Evolutionary conservation across 2,113 vertebrate genomes (phyloP).

Genomic region (Phrynosoma blainvillii): DNA sequence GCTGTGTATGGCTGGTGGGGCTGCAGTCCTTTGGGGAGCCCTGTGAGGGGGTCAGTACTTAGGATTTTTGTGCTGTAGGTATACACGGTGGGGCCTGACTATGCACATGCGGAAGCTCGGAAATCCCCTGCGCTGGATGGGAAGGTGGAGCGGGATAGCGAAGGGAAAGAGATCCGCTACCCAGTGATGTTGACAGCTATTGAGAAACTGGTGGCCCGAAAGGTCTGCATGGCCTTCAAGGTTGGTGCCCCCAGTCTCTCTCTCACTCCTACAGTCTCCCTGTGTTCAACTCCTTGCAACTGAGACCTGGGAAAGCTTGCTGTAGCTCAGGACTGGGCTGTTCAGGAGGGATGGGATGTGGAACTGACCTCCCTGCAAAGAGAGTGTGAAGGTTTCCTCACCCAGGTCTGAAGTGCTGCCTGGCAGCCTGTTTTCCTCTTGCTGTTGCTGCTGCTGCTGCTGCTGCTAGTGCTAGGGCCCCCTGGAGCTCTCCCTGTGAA

Average conservation of each 20-base stretch:
- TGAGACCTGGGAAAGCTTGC: background rate
- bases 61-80: conserved; percentile 80
- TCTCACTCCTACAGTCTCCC: too few species aligned
- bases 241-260: conserved; percentile 64
- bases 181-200: conserved; percentile 98
- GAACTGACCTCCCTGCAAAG: background rate
- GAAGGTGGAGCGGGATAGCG: conserved; percentile 97
- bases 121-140: conserved; percentile 97
- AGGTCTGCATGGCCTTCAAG: conserved; percentile 98
- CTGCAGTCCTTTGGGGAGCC: too few species aligned
- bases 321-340: background rate
- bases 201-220: conserved; percentile 97
- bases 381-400: too few species aligned
- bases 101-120: conserved; percentile 96
- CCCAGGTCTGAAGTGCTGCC: too few species aligned
- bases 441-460: too few species aligned
- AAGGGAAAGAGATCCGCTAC: conserved; percentile 97
- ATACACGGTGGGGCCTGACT: conserved; percentile 96
- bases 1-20: background rate
- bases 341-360: background rate
- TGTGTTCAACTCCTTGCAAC: background rate
- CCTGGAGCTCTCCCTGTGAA: too few species aligned
- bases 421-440: too few species aligned
- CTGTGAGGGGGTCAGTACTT: background rate
- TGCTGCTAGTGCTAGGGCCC: background rate